Conservation (phyloP, 2,113 vertebrate species). For the Semicossyphus pulcher region DNA sequence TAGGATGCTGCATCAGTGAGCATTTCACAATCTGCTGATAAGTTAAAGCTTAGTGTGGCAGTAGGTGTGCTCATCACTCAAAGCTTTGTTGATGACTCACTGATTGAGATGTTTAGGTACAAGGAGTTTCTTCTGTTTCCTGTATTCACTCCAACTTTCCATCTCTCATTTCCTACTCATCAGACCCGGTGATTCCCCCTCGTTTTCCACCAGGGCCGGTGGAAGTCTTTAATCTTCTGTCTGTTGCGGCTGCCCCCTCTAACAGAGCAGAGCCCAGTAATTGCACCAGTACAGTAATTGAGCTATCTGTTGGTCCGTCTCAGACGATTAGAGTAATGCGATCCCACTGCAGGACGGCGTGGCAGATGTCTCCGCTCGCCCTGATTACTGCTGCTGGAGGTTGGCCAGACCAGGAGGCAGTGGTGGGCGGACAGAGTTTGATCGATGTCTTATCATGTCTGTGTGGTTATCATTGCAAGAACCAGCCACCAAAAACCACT, state of each 20-base stretch:
- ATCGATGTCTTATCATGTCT: conserved; percentile 48
- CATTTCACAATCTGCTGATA: conserved; percentile 15
- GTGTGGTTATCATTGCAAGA: background rate
- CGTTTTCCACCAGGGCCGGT: conserved; percentile 43
- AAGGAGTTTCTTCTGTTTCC: conserved; percentile 45
- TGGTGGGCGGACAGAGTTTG: conserved; percentile 3
- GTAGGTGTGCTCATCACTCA: conserved; percentile 46
- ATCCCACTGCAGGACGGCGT: conserved; percentile 48
- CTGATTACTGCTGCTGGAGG: conserved; percentile 70
- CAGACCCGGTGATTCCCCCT: conserved; percentile 18
- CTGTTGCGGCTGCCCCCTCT: conserved; percentile 27
- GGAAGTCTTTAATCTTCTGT: conserved; percentile 73
- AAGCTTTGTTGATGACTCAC: conserved; percentile 26
- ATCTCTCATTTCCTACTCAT: conserved; percentile 47
- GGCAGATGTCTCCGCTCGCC: conserved; percentile 46
- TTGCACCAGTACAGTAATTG: conserved; percentile 64
- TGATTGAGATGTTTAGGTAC: conserved; percentile 56
- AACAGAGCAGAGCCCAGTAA: conserved; percentile 52
- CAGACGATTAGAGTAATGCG: conserved; percentile 72
- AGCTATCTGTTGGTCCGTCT: conserved; percentile 64
- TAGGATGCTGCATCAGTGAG: conserved; percentile 33
- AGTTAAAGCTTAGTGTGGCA: conserved; percentile 3
- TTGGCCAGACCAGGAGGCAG: conserved; percentile 54
- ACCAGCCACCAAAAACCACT: conserved; percentile 1
- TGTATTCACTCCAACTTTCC: conserved; percentile 40